phyloP scores from a whole-genome alignment of 1,140 invertebrate genomes.

The Ceratosolen solmsi region DNA sequence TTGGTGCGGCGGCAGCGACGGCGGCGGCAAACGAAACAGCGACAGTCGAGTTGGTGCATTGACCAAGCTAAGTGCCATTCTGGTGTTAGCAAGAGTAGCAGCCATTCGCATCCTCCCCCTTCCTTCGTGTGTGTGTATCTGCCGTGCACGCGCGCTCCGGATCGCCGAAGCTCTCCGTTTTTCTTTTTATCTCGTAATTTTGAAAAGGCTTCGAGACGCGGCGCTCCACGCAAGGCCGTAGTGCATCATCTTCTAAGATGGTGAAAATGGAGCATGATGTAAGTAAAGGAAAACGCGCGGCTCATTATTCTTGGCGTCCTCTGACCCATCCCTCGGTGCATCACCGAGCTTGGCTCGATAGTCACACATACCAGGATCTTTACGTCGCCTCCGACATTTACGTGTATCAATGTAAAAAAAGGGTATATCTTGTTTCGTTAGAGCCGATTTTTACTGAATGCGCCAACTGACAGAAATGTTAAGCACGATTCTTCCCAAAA shows the following conservation, averaged over 20 bases:
- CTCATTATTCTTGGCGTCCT: neutral
- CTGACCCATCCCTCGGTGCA: neutral
- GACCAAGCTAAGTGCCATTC: neutral
- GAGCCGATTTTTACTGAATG: too few relatives aligned
- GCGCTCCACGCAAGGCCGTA: slow-evolving; percentile 45
- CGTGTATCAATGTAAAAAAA: too few relatives aligned
- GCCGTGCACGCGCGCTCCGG: neutral
- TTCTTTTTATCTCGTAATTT: neutral
- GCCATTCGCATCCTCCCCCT: neutral
- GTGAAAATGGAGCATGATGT: slow-evolving; percentile 73
- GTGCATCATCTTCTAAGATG: slow-evolving; percentile 60
- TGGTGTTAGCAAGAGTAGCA: neutral
- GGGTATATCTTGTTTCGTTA: too few relatives aligned
- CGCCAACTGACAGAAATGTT: too few relatives aligned
- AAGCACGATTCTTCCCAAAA: too few relatives aligned
- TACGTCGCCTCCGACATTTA: too few relatives aligned
- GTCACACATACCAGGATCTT: too few relatives aligned
- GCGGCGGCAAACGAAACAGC: too few relatives aligned
- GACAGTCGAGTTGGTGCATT: slow-evolving; percentile 1
- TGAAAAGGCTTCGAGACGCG: slow-evolving; percentile 44
- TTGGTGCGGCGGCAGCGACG: too few relatives aligned
- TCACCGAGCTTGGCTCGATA: neutral
- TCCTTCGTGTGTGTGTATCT: neutral
- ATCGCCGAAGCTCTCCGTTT: neutral
- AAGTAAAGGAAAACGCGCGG: slow-evolving; percentile 49